phyloP scores from a whole-genome alignment of 2,888 invertebrate genomes.

The Latrodectus hesperus region DNA sequence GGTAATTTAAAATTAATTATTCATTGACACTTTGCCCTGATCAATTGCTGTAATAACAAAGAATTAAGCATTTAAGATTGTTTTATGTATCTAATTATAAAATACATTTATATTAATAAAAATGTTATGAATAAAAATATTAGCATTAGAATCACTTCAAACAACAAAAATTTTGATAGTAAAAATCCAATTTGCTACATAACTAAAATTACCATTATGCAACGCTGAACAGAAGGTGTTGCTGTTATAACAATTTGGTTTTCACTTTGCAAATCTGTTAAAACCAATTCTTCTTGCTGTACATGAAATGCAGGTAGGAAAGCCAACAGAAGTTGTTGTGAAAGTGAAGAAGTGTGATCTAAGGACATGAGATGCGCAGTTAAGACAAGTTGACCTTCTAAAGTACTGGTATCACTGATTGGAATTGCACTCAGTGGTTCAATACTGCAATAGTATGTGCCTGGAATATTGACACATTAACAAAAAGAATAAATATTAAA shows the following conservation, averaged over 20 bases:
- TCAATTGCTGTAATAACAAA: too few relatives aligned
- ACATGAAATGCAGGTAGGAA: slow-evolving; percentile 65
- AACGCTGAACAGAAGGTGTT: slow-evolving; percentile 52
- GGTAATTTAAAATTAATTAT: too few relatives aligned
- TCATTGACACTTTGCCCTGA: too few relatives aligned
- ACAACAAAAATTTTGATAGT: too few relatives aligned
- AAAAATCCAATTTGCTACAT: too few relatives aligned
- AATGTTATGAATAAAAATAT: too few relatives aligned
- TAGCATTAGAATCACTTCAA: too few relatives aligned
- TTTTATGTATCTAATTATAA: too few relatives aligned
- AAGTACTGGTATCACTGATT: slow-evolving; percentile 36
- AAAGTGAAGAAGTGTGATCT: slow-evolving; percentile 41
- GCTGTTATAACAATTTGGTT: slow-evolving; percentile 48
- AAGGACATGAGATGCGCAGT: slow-evolving; percentile 36
- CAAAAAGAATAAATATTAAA: too few relatives aligned
- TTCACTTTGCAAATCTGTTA: slow-evolving; percentile 47
- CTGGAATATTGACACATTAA: slow-evolving; percentile 8
- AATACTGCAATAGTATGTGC: slow-evolving; percentile 59
- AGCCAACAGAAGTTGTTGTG: slow-evolving; percentile 37
- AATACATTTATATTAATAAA: too few relatives aligned
- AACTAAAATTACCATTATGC: slow-evolving; percentile 41
- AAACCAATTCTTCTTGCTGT: slow-evolving; percentile 47
- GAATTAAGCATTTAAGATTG: too few relatives aligned
- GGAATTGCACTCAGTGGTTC: slow-evolving; percentile 40
- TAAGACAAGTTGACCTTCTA: slow-evolving; percentile 54